These are phyloP conservation scores for Potorous gilbertii DNA, from an alignment of 2,797 vertebrate genomes.

Conservation along the genomic window DNA sequence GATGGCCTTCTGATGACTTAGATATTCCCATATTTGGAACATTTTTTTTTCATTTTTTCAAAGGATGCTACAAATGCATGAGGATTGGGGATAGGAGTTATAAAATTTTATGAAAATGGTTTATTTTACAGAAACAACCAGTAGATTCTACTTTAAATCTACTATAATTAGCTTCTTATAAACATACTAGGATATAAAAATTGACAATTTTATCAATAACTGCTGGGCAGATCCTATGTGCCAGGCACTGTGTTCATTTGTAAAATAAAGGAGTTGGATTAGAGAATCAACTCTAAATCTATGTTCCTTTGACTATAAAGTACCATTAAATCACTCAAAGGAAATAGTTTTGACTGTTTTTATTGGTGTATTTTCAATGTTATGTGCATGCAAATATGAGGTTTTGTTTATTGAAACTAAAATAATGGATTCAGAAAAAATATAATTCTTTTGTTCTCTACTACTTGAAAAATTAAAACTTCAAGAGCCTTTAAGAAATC, in stretches of 20 bases:
- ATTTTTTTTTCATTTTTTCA: background rate
- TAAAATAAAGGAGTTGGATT: background rate
- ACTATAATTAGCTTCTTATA: background rate
- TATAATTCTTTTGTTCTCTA: background rate
- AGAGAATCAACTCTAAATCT: background rate
- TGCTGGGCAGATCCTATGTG: background rate
- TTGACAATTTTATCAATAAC: background rate
- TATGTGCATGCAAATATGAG: background rate
- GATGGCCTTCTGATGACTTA: slow-evolving; percentile 17
- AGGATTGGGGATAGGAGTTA: background rate
- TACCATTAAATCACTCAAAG: background rate
- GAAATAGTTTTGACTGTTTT: background rate
- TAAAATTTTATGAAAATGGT: background rate
- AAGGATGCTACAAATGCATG: slow-evolving; percentile 13
- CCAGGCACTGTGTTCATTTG: background rate
- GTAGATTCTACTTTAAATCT: background rate
- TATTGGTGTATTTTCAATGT: background rate
- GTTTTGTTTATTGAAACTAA: background rate
- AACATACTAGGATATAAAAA: background rate
- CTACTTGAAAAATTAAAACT: background rate
- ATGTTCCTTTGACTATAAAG: background rate
- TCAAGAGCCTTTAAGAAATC: background rate
- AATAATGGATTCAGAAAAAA: background rate
- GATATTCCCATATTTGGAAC: background rate
- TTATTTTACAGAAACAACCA: background rate